phyloP scores from a whole-genome alignment of 2,797 vertebrate species.

The Ceyx erithaca region DNA sequence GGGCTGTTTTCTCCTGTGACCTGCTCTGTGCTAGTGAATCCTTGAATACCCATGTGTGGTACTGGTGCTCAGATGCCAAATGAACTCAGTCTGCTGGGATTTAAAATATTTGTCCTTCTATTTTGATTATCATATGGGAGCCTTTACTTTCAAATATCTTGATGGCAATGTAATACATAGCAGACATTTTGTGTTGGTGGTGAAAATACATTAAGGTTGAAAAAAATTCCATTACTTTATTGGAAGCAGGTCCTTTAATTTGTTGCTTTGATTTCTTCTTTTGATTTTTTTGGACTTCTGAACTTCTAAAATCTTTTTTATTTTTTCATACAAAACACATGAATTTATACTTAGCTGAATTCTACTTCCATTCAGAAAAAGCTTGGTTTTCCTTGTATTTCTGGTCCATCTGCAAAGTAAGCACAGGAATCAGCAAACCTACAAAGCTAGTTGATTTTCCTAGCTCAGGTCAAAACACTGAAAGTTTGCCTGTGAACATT shows the following conservation, averaged over 20 bases:
- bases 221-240: neutral
- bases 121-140: neutral
- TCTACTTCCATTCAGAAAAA: neutral
- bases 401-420: slow-evolving; percentile 28
- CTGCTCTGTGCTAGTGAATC: neutral
- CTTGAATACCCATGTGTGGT: neutral
- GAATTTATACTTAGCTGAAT: neutral
- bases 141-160: neutral
- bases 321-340: neutral
- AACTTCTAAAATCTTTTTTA: neutral
- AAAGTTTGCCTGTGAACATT: slow-evolving; percentile 76
- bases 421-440: neutral
- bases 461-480: slow-evolving; percentile 66
- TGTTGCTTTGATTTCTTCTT: neutral
- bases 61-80: neutral
- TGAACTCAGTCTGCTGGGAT: neutral
- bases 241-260: neutral
- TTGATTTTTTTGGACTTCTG: neutral
- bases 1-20: neutral
- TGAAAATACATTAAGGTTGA: neutral
- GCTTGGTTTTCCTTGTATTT: neutral
- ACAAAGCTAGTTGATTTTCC: slow-evolving; percentile 63
- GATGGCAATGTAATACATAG: neutral
- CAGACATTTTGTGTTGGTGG: neutral
- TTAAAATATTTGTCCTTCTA: neutral